Base-by-base conservation (phyloP, 1,140 invertebrate species). In the Solenopsis fugax region DNA sequence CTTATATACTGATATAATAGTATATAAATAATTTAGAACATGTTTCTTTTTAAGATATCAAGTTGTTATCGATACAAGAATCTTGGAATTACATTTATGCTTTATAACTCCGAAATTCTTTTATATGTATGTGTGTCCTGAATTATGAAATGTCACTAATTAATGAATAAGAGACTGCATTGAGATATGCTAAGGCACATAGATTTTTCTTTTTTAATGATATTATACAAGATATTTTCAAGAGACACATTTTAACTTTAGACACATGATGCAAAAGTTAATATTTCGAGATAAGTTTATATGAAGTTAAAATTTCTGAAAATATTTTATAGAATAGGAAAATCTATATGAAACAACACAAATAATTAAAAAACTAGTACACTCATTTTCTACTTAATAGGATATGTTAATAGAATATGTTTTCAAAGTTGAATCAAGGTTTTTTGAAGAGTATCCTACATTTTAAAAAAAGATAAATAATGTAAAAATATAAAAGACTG, bases 401-500 rank as follows among this genome's bases (percentile, higher is more conserved):
- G 29, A 29, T 29, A 0, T 37, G 18, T 18, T 81, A 56, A 41
- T 21, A 37, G 9, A 60, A 34, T 75, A 37, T 60, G 24, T 84
- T 84, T 84, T 13, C 5, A 60, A 60, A 75, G 13, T 60, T 84
- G 21, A 16, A 9, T 29, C 9, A 84, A 75, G 21, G 37, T 9
- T 84, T 60, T 48, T 48, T 50, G 7, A 4, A 13, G 4, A 41
- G 60, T n/a, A 69, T 72, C 5, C 41, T 73, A 16, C 60, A 52
- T 4, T 48, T 34, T 21, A 75, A 29, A n/a, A 60, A 2, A 48
- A 50, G 29, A 13, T 37, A 54, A 5, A 56, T 16, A 7, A 50
- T 69, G 2, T 48, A 41, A 1, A 50, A 50, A 73, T 75, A 62
- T 60, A 60, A 71, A 81, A 84, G 80, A 84, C 80, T 84, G 80